Conservation (phyloP, 2,888 invertebrate species). For the Drosophila planitibia region DNA sequence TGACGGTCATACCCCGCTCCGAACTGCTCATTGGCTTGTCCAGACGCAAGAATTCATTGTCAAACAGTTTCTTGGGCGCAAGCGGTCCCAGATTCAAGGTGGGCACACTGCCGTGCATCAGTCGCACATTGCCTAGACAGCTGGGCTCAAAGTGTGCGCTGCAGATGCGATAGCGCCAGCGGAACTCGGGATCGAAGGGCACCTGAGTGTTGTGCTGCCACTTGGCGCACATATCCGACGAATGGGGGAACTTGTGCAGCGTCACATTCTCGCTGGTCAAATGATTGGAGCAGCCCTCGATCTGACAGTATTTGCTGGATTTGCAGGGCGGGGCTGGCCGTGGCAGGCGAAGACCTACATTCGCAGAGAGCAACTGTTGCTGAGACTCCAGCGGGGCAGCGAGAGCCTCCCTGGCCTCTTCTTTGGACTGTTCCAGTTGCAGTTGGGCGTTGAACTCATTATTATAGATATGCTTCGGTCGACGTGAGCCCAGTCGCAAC, state of each 20-base stretch:
- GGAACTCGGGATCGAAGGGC: conserved; percentile 65
- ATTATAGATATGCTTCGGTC: conserved; percentile 51
- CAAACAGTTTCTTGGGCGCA: conserved; percentile 61
- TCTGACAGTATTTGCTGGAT: conserved; percentile 73
- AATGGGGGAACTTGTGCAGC: conserved; percentile 73
- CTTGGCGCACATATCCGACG: conserved; percentile 61
- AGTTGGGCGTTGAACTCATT: conserved; percentile 55
- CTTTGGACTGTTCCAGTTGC: conserved; percentile 15
- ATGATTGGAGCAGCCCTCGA: conserved; percentile 67
- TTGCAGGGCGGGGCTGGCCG: conserved; percentile 56
- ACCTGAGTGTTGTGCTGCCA: conserved; percentile 78
- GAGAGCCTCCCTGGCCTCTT: background rate
- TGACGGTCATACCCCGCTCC: background rate
- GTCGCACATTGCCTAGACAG: conserved; percentile 63
- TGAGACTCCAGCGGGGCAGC: background rate
- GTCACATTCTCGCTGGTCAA: conserved; percentile 62
- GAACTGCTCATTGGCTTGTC: conserved; percentile 42
- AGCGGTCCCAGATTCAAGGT: conserved; percentile 66
- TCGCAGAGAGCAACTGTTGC: conserved; percentile 5
- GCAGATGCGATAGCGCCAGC: conserved; percentile 79
- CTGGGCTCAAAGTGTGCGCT: conserved; percentile 72
- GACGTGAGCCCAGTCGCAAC: conserved; percentile 52
- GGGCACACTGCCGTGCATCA: conserved; percentile 75
- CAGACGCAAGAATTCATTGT: conserved; percentile 58
- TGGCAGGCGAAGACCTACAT: conserved; percentile 43